Percentiles rank a stretch among this genome's conserved stretches.
Evolutionary conservation across 2,113 vertebrate genomes (phyloP).

Genomic region (Diphyllodes magnificus): DNA sequence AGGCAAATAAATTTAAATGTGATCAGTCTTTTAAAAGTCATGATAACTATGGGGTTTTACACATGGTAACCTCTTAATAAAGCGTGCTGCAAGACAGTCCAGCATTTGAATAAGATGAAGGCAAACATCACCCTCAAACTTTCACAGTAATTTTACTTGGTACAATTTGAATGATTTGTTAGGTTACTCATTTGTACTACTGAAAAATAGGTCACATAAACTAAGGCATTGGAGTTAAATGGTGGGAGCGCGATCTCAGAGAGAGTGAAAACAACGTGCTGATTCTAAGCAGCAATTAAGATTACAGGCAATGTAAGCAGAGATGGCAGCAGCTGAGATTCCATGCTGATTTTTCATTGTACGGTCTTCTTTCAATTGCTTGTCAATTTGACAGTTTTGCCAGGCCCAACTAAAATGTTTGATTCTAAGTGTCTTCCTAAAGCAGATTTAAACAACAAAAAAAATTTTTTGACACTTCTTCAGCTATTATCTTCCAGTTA

Average conservation of each 20-base stretch:
- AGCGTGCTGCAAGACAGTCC: background rate
- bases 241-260: background rate
- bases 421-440: background rate
- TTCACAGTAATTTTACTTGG: background rate
- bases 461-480: background rate
- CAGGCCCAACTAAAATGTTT: background rate
- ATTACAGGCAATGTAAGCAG: background rate
- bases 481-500: background rate
- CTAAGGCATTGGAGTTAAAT: background rate
- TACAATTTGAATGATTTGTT: background rate
- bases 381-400: background rate
- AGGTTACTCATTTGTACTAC: background rate
- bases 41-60: background rate
- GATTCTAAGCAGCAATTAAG: background rate
- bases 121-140: background rate
- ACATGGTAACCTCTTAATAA: background rate
- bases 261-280: background rate
- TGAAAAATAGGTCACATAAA: background rate
- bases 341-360: background rate
- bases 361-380: background rate
- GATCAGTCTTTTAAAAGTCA: background rate
- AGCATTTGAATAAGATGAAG: background rate
- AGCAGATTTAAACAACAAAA: background rate
- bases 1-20: background rate
- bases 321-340: background rate